These are phyloP conservation scores for Vireo griseus DNA, from an alignment of 2,797 vertebrate species.

Conservation along the genomic window DNA sequence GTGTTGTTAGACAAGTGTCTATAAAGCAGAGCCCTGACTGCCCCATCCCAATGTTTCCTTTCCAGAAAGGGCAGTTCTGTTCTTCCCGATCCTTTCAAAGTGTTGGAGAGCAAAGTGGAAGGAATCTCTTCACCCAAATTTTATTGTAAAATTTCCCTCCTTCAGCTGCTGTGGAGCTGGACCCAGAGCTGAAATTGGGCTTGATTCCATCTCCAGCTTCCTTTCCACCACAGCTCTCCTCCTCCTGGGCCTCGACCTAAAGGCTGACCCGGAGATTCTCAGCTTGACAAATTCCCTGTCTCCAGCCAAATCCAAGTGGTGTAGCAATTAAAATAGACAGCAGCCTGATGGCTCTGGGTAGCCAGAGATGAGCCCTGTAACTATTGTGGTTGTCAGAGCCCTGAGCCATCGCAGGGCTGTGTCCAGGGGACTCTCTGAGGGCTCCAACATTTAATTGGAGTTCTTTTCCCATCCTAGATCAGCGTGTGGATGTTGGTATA, in stretches of 20 bases:
- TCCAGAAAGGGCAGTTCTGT: not conserved
- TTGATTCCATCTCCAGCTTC: not conserved
- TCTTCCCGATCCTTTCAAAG: not conserved
- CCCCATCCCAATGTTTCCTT: not conserved
- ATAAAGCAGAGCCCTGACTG: not conserved
- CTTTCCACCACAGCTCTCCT: not conserved
- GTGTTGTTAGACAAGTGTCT: not conserved
- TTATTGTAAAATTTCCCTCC: not conserved
- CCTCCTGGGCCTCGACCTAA: not conserved
- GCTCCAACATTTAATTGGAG: not conserved
- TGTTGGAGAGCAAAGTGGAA: not conserved
- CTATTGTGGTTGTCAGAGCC: not conserved
- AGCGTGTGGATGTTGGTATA: not conserved
- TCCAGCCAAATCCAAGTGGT: not conserved
- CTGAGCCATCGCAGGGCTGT: not conserved
- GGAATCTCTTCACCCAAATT: not conserved
- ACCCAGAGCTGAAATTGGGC: not conserved
- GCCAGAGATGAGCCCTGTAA: not conserved
- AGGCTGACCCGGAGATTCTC: not conserved
- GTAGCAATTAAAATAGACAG: not conserved
- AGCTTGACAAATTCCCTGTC: not conserved
- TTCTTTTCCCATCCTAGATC: not conserved
- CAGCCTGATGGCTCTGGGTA: not conserved
- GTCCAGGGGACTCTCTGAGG: not conserved
- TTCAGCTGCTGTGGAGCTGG: not conserved